Percentiles rank a stretch among this genome's conserved stretches.
Evolutionary conservation across 2,888 invertebrate genomes (phyloP).

Genomic region (Lithosia quadra): DNA sequence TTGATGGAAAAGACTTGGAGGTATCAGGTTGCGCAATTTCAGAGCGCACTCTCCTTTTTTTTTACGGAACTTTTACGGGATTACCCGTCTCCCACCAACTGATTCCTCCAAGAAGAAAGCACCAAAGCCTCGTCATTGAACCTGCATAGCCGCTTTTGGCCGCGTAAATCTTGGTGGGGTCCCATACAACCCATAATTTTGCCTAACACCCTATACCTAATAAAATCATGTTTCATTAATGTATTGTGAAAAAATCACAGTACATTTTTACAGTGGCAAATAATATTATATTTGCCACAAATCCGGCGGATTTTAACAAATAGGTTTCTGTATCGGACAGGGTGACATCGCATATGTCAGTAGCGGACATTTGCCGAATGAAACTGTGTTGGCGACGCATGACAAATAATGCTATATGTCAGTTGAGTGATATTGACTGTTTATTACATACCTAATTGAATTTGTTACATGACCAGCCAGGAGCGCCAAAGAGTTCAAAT

Average conservation of each 20-base stretch:
- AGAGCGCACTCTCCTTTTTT: no score
- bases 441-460: background rate
- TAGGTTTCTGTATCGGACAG: slow-evolving; percentile 61
- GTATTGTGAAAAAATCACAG: background rate
- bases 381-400: background rate
- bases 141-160: no score
- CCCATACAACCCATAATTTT: no score
- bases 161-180: no score
- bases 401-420: background rate
- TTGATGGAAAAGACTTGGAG: no score
- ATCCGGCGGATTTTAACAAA: slow-evolving; percentile 58
- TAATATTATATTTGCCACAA: slow-evolving; percentile 44
- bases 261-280: slow-evolving; percentile 18
- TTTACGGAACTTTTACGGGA: no score
- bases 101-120: no score
- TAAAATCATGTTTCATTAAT: background rate
- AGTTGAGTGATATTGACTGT: background rate
- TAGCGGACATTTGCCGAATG: slow-evolving; percentile 21
- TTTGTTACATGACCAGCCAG: background rate
- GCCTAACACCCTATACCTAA: no score
- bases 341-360: slow-evolving; percentile 44
- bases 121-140: no score
- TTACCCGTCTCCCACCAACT: no score
- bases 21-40: no score
- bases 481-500: no score